Conservation (phyloP, 2,797 vertebrate species). For the Odontamblyopus lacepedii region DNA sequence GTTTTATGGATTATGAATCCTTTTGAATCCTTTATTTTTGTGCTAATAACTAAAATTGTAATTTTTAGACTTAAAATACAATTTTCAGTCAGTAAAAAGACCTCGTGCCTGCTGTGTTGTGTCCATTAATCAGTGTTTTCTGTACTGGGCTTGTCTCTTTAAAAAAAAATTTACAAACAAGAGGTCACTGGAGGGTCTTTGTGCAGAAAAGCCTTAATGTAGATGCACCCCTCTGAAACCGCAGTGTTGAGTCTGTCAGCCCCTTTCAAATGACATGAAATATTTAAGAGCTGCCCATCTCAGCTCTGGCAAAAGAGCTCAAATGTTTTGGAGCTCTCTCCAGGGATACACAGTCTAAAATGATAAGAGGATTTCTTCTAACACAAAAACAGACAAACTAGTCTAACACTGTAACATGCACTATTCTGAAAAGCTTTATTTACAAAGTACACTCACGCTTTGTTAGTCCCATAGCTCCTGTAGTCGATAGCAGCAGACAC, state of each 20-base stretch:
- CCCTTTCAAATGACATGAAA: slow-evolving; percentile 79
- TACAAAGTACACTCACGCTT: slow-evolving; percentile 86
- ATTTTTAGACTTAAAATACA: slow-evolving; percentile 1
- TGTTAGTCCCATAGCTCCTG: slow-evolving; percentile 93
- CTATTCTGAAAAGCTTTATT: slow-evolving; percentile 27
- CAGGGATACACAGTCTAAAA: slow-evolving; percentile 47
- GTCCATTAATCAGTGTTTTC: slow-evolving; percentile 78
- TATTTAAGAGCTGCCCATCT: slow-evolving; percentile 69
- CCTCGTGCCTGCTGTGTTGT: slow-evolving; percentile 50
- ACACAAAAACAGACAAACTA: slow-evolving; percentile 54
- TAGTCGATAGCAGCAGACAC: slow-evolving; percentile 97
- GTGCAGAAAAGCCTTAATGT: slow-evolving; percentile 82
- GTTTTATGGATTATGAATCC: too few species aligned
- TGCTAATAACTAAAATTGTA: too few species aligned
- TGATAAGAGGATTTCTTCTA: slow-evolving; percentile 51
- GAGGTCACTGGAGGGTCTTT: slow-evolving; percentile 82
- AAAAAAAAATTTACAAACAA: slow-evolving; percentile 78
- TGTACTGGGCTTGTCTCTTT: slow-evolving; percentile 74
- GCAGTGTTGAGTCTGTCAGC: slow-evolving; percentile 81
- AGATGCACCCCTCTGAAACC: slow-evolving; percentile 70
- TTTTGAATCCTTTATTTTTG: too few species aligned
- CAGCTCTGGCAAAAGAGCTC: slow-evolving; percentile 54
- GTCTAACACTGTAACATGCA: slow-evolving; percentile 25
- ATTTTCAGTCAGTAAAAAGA: slow-evolving; percentile 35
- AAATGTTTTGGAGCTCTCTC: slow-evolving; percentile 59